Evolutionary conservation across 2,113 vertebrate species (phyloP), one percentile per base, ranked within the genome.

Genomic region (Psilopogon haemacephalus): DNA sequence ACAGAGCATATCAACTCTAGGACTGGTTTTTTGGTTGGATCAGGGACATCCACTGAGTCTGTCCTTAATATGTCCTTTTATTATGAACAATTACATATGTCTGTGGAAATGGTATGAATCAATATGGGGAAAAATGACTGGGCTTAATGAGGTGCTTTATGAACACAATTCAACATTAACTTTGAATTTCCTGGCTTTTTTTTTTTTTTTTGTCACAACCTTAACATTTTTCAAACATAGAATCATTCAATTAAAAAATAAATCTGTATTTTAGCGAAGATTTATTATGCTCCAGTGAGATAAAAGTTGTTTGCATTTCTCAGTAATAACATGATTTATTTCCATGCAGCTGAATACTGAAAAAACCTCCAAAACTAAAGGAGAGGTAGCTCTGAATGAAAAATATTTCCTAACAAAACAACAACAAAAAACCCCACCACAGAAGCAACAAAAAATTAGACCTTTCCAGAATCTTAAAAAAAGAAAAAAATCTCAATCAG

Each of bases 91-190:
- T 86, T 90, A 59, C 70, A 86, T 64, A 70, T 76, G 16, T 91
- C 68, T 91, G 56, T 95, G 78, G 83, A 92, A 96, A 94, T 19
- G 18, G 44, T 60, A 64, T 40, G 75, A 86, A 71, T 89, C 68
- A 89, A 77, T 74, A 48, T 48, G 88, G 89, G 59, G 93, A 89
- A 71, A 8, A 87, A 70, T 67, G 77, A 73, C 46, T 56, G 38
- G 44, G 32, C 50, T 94, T 95, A 96, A 97, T 95, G 95, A 97
- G 91, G 84, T 95, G 87, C 69, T 95, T 94, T 95, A 94, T 95
- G 95, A 92, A 96, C 87, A 82, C 64, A 78, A 79, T 93, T 96
- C 94, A 96, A 93, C 85, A 89, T 94, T 91, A 94, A 86, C 72
- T 96, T 94, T 88, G 73, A 78, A 92, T 96, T 96, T 94, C 81